These are phyloP conservation scores for Actinemys pallida DNA, from an alignment of 2,113 vertebrate genomes.

Conservation along the genomic window DNA sequence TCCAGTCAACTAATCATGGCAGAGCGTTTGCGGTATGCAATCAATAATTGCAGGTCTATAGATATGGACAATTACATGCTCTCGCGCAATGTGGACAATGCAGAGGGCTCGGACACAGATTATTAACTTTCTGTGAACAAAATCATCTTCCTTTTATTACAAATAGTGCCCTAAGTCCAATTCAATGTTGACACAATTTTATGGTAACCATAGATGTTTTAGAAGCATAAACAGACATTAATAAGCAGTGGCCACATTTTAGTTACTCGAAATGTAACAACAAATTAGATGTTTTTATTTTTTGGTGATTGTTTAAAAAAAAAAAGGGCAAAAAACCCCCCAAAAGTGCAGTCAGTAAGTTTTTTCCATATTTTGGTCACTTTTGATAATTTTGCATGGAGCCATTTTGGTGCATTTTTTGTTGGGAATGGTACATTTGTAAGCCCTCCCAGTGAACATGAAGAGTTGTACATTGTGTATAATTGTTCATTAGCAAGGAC, in stretches of 20 bases:
- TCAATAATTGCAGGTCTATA: constrained; percentile 91
- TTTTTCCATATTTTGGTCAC: constrained; percentile 81
- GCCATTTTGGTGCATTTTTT: constrained; percentile 85
- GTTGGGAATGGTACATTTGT: constrained; percentile 88
- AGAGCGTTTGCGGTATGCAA: constrained; percentile 89
- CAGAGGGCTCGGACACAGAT: constrained; percentile 90
- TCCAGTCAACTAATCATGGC: constrained; percentile 89
- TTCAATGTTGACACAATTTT: constrained; percentile 70
- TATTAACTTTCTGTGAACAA: constrained; percentile 79
- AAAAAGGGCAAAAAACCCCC: constrained; percentile 66
- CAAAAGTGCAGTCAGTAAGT: constrained; percentile 62
- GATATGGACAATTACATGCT: constrained; percentile 94
- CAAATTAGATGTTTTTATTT: constrained; percentile 87
- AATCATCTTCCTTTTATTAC: constrained; percentile 50
- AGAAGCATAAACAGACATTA: constrained; percentile 76
- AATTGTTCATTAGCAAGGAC: constrained; percentile 96
- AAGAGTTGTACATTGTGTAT: constrained; percentile 98
- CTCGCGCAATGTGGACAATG: constrained; percentile 88
- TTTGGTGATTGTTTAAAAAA: constrained; percentile 87
- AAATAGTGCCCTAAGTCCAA: constrained; percentile 60
- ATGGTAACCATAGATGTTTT: constrained; percentile 82
- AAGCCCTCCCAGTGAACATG: constrained; percentile 80
- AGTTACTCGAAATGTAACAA: constrained; percentile 85
- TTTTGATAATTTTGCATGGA: constrained; percentile 92
- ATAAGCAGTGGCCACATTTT: constrained; percentile 81